Percentiles rank a stretch among this genome's conserved stretches.
Evolutionary conservation across 2,888 invertebrate species (phyloP).

Genomic region (Stegana nigrithorax): DNA sequence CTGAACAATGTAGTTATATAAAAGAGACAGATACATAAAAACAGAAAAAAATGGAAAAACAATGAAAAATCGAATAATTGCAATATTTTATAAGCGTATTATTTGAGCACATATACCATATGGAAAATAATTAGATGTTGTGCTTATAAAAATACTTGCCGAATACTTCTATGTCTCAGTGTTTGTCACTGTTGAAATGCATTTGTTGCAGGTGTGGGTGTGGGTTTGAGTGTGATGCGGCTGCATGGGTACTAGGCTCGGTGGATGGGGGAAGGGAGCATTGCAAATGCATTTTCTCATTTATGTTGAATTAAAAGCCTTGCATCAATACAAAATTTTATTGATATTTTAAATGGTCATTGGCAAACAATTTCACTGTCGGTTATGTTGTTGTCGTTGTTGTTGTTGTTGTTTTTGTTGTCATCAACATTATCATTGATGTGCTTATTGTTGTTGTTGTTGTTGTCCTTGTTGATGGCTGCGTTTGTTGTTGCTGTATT

Average conservation of each 20-base stretch:
- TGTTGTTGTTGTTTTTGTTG: constrained; percentile 36
- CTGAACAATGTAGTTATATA: no score
- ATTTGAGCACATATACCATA: no score
- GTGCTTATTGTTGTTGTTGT: not conserved
- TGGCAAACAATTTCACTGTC: constrained; percentile 20
- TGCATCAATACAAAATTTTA: constrained; percentile 4
- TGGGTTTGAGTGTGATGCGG: not conserved
- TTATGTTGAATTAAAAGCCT: constrained; percentile 10
- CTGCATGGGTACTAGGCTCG: not conserved
- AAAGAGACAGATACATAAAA: no score
- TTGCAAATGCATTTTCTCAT: no score
- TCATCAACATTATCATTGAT: not conserved
- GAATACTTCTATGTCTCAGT: not conserved
- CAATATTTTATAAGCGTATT: no score
- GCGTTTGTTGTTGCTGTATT: not conserved
- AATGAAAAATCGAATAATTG: no score
- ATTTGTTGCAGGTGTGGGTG: no score
- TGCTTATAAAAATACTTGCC: no score
- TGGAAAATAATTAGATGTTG: no score
- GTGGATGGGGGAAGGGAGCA: no score
- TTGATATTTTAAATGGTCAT: constrained; percentile 42
- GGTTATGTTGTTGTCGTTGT: constrained; percentile 26
- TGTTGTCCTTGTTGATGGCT: no score
- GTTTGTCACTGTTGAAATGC: not conserved
- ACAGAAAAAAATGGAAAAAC: no score